These are phyloP conservation scores for Samia ricini DNA, from an alignment of 1,140 invertebrate species.

Conservation along the genomic window DNA sequence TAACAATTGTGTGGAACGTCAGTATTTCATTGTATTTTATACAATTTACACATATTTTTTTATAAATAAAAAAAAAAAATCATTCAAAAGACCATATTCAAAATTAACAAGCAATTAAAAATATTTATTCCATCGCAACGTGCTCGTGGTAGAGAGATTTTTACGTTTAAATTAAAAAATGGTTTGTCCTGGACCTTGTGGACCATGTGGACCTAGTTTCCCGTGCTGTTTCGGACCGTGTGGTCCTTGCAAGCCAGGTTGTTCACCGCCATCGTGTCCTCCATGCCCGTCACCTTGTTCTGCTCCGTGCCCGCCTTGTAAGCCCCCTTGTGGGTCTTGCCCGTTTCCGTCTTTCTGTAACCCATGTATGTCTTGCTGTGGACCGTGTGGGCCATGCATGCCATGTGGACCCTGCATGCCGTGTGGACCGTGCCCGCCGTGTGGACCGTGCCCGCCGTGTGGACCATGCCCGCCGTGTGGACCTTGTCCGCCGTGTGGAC, in stretches of 20 bases:
- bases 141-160: neutral
- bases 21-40: slow-evolving; percentile 40
- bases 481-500: slow-evolving; percentile 3
- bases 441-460: neutral
- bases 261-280: slow-evolving; percentile 10
- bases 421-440: slow-evolving; percentile 8
- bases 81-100: slow-evolving; percentile 20
- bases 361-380: slow-evolving; percentile 4
- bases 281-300: slow-evolving; percentile 8
- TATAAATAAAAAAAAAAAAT: slow-evolving; percentile 23
- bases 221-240: slow-evolving; percentile 25
- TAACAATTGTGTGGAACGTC: slow-evolving; percentile 6
- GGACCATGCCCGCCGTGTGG: neutral
- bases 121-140: too few species aligned
- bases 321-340: neutral
- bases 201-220: slow-evolving; percentile 19
- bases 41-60: slow-evolving; percentile 32
- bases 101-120: slow-evolving; percentile 18
- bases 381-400: slow-evolving; percentile 3
- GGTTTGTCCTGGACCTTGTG: slow-evolving; percentile 30
- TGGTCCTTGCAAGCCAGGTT: slow-evolving; percentile 16
- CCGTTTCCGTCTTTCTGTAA: neutral
- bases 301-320: neutral
- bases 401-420: neutral
- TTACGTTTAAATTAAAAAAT: slow-evolving; percentile 21